Evolutionary conservation across 2,113 vertebrate species (phyloP), one percentile per base, ranked within the genome.

Genomic region (Phyllopteryx taeniolatus): DNA sequence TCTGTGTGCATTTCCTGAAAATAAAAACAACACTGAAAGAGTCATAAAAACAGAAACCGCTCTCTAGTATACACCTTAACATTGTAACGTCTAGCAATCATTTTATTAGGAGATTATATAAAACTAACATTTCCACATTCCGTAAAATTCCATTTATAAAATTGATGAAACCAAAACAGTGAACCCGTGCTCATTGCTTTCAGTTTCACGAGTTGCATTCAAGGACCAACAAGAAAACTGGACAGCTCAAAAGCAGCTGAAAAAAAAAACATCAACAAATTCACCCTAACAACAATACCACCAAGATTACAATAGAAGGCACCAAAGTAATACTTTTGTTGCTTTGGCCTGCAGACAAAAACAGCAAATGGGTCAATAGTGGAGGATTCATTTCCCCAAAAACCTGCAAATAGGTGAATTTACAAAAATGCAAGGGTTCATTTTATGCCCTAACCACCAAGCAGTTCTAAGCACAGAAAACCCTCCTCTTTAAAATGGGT

Each of bases 1-100:
- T 35, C 66, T 71, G 33, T 68, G 75, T 22, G 5, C 10, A 57
- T 47, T 27, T 13, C 63, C 80, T 86, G 44, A n/a, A 70, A 80
- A 63, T 43, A 27, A 70, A 22, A 17, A 59, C 1, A 68, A 42
- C 0, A 54, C 5, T 46, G 20, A 44, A 22, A 3, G 35, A 64
- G 20, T 2, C 20, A 22, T 13, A 1, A 19, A 65, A 6, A 22
- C 15, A 20, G 17, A 51, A 17, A 19, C 6, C 0, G 9, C 0
- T 22, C 53, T 22, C 2, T 2, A 22, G n/a, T 56, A 56, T 10
- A 53, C 53, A 20, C 17, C 3, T 17, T 17, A 51, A 10, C 2
- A 53, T 20, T 53, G 19, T 6, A 19, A 17, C 27, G 27, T 27
- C 27, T 5, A 20, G 7, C 49, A 53, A 19, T 20, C 1, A 53